Evolutionary conservation across 2,113 vertebrate genomes (phyloP).

Genomic region (Motacilla tschutschensis): DNA sequence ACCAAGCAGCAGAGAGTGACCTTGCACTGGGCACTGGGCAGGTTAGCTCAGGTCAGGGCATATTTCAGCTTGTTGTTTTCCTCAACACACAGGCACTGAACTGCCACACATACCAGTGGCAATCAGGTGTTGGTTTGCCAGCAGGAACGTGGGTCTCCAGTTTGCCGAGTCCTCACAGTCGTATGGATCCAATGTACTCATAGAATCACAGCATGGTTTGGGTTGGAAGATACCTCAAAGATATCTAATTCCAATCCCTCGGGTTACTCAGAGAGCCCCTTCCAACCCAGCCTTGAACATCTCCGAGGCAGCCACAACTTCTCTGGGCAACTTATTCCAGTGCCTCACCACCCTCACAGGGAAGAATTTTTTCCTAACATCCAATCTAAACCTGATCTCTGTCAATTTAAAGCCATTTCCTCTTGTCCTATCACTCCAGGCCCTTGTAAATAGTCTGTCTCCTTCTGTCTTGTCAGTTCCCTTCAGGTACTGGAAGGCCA

Average conservation of each 20-base stretch:
- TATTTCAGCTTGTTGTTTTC: neutral
- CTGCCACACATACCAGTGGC: neutral
- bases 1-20: neutral
- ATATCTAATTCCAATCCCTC: neutral
- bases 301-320: neutral
- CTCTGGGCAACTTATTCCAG: neutral
- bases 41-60: neutral
- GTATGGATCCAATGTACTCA: neutral
- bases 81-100: accelerated
- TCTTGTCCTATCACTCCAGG: neutral
- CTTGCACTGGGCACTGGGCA: neutral
- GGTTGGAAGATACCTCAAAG: neutral
- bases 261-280: neutral
- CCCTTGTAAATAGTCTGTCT: neutral
- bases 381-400: neutral
- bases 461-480: neutral
- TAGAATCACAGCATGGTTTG: neutral
- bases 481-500: neutral
- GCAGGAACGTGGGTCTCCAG: neutral
- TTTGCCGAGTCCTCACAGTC: neutral
- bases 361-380: neutral
- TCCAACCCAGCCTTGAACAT: neutral
- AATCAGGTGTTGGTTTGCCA: neutral
- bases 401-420: neutral
- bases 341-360: neutral